Evolutionary conservation across 2,113 vertebrate genomes (phyloP).

Genomic region (Rhegmatorhina hoffmannsi): DNA sequence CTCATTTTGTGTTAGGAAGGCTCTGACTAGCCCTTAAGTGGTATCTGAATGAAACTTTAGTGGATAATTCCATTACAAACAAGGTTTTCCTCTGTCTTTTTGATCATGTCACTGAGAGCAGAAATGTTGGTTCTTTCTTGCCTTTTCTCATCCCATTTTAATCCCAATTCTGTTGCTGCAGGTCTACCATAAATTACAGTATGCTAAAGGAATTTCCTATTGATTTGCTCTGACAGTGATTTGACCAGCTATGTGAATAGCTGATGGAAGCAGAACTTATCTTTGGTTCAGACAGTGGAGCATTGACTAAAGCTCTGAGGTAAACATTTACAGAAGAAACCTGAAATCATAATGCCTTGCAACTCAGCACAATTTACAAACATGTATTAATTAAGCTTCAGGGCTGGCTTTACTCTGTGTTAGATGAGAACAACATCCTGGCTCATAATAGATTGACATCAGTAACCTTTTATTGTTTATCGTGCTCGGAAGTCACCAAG

Average conservation of each 20-base stretch:
- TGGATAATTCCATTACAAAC: slow-evolving; percentile 44
- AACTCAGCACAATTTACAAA: slow-evolving; percentile 37
- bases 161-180: slow-evolving; percentile 70
- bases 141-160: slow-evolving; percentile 76
- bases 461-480: slow-evolving; percentile 65
- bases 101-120: slow-evolving; percentile 59
- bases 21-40: slow-evolving; percentile 5
- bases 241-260: slow-evolving; percentile 82
- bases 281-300: slow-evolving; percentile 57
- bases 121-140: slow-evolving; percentile 62
- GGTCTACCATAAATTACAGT: slow-evolving; percentile 74
- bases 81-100: slow-evolving; percentile 63
- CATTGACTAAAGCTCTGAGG: slow-evolving; percentile 22
- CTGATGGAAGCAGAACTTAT: slow-evolving; percentile 72
- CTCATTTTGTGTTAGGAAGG: neutral
- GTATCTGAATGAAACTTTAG: slow-evolving; percentile 46
- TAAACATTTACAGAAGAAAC: slow-evolving; percentile 56
- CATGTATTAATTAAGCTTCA: slow-evolving; percentile 50
- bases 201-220: slow-evolving; percentile 75
- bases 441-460: slow-evolving; percentile 53
- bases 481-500: slow-evolving; percentile 54
- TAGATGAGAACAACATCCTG: slow-evolving; percentile 28
- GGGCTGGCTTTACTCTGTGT: neutral
- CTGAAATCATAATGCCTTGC: slow-evolving; percentile 41
- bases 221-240: slow-evolving; percentile 86